Percentiles rank a stretch among this genome's conserved stretches.
Conservation (phyloP, 2,888 invertebrate genomes). For the Rotaria socialis region DNA sequence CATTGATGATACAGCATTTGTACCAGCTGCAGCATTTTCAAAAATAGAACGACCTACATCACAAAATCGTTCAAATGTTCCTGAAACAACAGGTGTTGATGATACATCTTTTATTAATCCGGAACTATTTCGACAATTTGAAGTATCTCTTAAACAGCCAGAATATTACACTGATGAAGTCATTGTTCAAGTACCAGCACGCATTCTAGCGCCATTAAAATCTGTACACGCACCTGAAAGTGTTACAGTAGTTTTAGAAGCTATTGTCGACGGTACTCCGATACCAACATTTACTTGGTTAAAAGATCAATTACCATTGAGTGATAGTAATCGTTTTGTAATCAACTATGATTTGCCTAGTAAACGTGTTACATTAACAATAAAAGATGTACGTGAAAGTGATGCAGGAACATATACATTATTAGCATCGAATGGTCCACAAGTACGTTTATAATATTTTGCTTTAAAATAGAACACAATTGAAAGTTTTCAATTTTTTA, state of each 20-base stretch:
- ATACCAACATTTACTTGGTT: constrained; percentile 35
- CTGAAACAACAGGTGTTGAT: constrained; percentile 33
- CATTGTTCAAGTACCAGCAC: constrained; percentile 35
- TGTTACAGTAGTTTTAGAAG: constrained; percentile 17
- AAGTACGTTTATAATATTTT: not conserved
- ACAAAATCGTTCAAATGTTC: not conserved
- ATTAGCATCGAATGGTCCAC: constrained; percentile 52
- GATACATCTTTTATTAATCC: constrained; percentile 45
- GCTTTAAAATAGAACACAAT: not conserved
- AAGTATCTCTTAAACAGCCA: not conserved
- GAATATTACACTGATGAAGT: not conserved
- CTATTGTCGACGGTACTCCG: constrained; percentile 41
- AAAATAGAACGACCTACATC: not conserved
- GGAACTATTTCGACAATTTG: constrained; percentile 41
- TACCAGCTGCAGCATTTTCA: constrained; percentile 32
- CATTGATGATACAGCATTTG: constrained; percentile 12
- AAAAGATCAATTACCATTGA: constrained; percentile 26
- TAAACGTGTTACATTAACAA: constrained; percentile 45
- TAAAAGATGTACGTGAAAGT: constrained; percentile 39
- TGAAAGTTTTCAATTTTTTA: not conserved
- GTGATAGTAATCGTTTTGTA: constrained; percentile 37
- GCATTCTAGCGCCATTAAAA: constrained; percentile 39
- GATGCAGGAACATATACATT: constrained; percentile 51
- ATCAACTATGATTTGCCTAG: constrained; percentile 42
- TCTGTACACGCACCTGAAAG: constrained; percentile 36